A percentile compares a stretch with the other conserved stretches of the same genome.
Evolutionary conservation across 2,797 vertebrate genomes (phyloP).

Genomic region (Sebastes umbrosus): DNA sequence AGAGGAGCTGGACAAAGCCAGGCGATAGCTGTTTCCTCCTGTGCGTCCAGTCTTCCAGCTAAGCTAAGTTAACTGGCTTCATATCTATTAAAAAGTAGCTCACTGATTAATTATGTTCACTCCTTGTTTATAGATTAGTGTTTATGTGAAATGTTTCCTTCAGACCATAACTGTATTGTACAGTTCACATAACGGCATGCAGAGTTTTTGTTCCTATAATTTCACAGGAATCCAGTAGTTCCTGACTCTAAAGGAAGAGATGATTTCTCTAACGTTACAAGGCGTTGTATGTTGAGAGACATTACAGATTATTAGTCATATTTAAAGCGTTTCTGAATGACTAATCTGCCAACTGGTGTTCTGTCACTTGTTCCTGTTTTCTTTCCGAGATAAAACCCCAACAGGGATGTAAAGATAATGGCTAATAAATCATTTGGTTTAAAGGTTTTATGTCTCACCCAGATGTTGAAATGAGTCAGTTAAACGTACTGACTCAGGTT

Average conservation of each 20-base stretch:
- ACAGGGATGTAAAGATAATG: not conserved
- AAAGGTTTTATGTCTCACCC: not conserved
- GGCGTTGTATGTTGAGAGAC: not conserved
- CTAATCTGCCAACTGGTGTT: not conserved
- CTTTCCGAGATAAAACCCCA: not conserved
- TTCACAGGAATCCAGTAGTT: not conserved
- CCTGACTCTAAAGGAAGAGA: not conserved
- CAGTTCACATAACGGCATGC: not conserved
- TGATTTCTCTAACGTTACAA: not conserved
- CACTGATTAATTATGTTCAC: not conserved
- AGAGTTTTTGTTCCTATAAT: not conserved
- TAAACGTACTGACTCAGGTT: not conserved
- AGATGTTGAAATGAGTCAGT: not conserved
- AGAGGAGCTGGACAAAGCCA: not conserved
- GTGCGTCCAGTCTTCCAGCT: not conserved
- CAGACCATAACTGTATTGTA: not conserved
- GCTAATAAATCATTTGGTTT: no score
- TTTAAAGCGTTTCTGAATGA: not conserved
- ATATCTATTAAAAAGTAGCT: not conserved
- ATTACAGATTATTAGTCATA: not conserved
- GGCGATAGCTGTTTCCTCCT: no score
- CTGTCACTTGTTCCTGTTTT: conserved; percentile 23
- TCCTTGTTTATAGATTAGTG: not conserved
- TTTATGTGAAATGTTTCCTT: not conserved
- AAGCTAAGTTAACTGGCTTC: not conserved